These are phyloP conservation scores for Zaprionus davidi DNA, from an alignment of 1,140 invertebrate genomes.

Conservation along the genomic window DNA sequence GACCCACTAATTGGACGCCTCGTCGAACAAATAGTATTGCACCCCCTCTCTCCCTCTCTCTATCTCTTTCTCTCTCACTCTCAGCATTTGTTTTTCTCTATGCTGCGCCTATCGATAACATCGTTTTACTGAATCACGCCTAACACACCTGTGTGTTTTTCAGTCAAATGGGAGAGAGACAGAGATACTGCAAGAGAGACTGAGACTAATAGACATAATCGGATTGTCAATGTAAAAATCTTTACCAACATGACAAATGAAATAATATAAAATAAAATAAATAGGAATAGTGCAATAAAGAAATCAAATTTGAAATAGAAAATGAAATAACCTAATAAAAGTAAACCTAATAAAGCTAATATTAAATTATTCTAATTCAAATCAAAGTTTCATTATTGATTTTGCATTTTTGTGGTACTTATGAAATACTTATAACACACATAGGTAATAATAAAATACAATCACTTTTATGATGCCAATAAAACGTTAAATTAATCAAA, in stretches of 20 bases:
- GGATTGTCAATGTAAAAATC: neutral
- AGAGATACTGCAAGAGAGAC: neutral
- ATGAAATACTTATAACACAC: too few species aligned
- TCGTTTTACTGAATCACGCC: conserved; percentile 14
- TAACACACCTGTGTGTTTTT: conserved; percentile 9
- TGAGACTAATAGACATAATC: neutral
- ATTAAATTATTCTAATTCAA: too few species aligned
- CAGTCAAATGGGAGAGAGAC: conserved; percentile 6
- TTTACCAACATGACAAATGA: neutral
- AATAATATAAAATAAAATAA: neutral
- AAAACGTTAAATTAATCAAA: too few species aligned
- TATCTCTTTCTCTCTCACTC: conserved; percentile 23
- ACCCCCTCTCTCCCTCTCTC: neutral
- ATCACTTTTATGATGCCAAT: too few species aligned
- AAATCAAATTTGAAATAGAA: neutral
- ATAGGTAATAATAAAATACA: too few species aligned
- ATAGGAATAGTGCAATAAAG: neutral
- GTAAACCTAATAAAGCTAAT: neutral
- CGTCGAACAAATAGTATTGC: conserved; percentile 28
- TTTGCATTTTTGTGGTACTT: too few species aligned
- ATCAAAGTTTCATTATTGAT: too few species aligned
- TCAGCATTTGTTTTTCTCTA: conserved; percentile 3
- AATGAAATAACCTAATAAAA: neutral
- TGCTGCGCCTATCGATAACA: conserved; percentile 34
- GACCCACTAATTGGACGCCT: conserved; percentile 78